A percentile compares a stretch with the other conserved stretches of the same genome.
Conservation (phyloP, 2,888 invertebrate genomes). For the Arrhopalites spinosus region DNA sequence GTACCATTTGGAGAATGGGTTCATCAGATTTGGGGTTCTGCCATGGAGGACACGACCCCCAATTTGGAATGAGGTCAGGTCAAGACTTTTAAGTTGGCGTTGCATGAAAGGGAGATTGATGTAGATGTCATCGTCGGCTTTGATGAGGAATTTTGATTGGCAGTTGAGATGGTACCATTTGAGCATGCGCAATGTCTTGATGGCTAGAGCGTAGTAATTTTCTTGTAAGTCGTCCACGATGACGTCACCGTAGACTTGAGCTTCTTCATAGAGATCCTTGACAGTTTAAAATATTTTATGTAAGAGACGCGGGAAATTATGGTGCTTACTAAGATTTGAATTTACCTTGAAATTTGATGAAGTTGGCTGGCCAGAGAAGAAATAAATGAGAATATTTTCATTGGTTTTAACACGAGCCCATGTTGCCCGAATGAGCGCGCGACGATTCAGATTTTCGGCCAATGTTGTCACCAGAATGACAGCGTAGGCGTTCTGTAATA, state of each 20-base stretch:
- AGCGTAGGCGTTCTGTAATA: constrained; percentile 10
- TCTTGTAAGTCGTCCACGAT: constrained; percentile 35
- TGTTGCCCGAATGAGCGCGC: constrained; percentile 22
- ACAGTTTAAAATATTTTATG: background rate
- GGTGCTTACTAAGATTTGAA: too few relatives aligned
- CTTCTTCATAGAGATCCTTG: constrained; percentile 14
- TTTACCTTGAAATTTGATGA: constrained; percentile 2
- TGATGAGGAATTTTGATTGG: constrained; percentile 28
- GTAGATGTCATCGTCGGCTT: constrained; percentile 35
- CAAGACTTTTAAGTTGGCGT: background rate
- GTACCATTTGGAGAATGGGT: constrained; percentile 31
- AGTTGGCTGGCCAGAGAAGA: constrained; percentile 26
- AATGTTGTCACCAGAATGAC: constrained; percentile 29
- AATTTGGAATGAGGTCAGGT: background rate
- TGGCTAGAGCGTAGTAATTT: constrained; percentile 15
- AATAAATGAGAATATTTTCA: constrained; percentile 7
- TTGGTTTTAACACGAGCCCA: constrained; percentile 16
- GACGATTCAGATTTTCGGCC: background rate
- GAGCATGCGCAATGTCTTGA: constrained; percentile 33
- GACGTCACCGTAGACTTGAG: constrained; percentile 19
- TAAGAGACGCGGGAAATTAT: background rate
- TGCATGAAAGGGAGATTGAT: constrained; percentile 19
- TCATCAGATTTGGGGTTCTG: constrained; percentile 1
- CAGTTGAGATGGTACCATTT: constrained; percentile 34
- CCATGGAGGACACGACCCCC: constrained; percentile 23